Evolutionary conservation across 2,888 invertebrate genomes (phyloP), one percentile per base, ranked within the genome.

Genomic region (Mantis religiosa): DNA sequence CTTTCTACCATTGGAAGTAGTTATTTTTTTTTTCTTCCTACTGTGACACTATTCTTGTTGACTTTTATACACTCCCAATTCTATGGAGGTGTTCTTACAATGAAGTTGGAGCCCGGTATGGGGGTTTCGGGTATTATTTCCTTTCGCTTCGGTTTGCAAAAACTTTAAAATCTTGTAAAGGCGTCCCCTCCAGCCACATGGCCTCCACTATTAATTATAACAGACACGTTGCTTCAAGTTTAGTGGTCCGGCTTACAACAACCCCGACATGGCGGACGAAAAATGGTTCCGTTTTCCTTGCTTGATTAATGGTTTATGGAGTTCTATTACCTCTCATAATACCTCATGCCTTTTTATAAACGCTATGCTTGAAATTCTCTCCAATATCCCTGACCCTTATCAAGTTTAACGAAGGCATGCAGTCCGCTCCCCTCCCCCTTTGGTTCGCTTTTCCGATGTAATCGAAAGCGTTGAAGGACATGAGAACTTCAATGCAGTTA

Each of bases 231-330:
- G 54, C 54, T 71, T 71, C 20, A 71, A 71, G 54, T 71, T 71
- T 71, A 71, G 54, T 71, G 54, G 54, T 71, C 54, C 54, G 54
- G 54, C 54, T 71, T 71, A 71, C 54, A 71, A 71, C 54, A 71
- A 71, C 54, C 54, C 54, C 54, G 54, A 71, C 54, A 30, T 20
- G 30, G 86, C 54, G 81, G 82, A 87, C 30, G 82, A 30, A 82
- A 87, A 82, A 87, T 87, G 87, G 86, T 82, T 34, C 87, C 87
- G 87, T 87, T 87, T 87, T 87, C 82, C 82, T 87, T 30, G 82
- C 54, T 82, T 87, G 87, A 87, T 87, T 87, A 87, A 87, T 87
- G 87, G 41, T 87, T 71, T 87, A 82, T 87, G 27, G 82, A 82
- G 34, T 34, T 87, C 30, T 82, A 82, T 82, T 86, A 87, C 82